Evolutionary conservation across 2,113 vertebrate genomes (phyloP).

Genomic region (Misgurnus anguillicaudatus): DNA sequence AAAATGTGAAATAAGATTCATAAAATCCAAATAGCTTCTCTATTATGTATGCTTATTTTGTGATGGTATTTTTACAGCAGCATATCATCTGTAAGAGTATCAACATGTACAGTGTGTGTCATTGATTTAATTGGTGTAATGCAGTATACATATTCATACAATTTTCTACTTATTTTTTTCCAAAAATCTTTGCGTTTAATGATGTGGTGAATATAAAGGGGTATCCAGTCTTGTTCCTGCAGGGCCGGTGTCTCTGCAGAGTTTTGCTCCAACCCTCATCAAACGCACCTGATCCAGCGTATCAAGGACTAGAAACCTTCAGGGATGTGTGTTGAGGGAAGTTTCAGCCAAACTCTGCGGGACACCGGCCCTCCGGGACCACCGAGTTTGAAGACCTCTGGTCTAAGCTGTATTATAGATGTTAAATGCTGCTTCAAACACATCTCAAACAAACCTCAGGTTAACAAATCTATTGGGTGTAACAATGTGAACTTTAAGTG

Average conservation of each 20-base stretch:
- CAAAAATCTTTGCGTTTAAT: no score
- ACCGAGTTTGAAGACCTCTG: no score
- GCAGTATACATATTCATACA: no score
- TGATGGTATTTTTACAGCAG: conserved; percentile 1
- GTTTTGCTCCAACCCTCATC: no score
- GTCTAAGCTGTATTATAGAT: not conserved
- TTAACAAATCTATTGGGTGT: not conserved
- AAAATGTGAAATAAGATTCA: not conserved
- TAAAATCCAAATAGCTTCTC: not conserved
- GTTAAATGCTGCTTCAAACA: conserved; percentile 5
- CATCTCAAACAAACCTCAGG: conserved; percentile 27
- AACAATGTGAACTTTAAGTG: conserved; percentile 8
- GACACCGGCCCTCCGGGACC: no score
- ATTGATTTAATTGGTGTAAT: not conserved
- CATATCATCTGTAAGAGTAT: not conserved
- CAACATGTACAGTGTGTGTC: not conserved
- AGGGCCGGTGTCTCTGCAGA: no score
- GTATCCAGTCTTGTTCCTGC: not conserved
- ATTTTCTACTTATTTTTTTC: no score
- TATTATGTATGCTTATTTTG: not conserved
- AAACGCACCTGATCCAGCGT: no score
- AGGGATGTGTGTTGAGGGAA: no score
- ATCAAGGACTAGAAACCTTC: no score
- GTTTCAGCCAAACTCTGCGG: no score
- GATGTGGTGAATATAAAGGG: not conserved